These are phyloP conservation scores for Furcifer pardalis DNA, from an alignment of 2,797 vertebrate genomes.

Conservation along the genomic window DNA sequence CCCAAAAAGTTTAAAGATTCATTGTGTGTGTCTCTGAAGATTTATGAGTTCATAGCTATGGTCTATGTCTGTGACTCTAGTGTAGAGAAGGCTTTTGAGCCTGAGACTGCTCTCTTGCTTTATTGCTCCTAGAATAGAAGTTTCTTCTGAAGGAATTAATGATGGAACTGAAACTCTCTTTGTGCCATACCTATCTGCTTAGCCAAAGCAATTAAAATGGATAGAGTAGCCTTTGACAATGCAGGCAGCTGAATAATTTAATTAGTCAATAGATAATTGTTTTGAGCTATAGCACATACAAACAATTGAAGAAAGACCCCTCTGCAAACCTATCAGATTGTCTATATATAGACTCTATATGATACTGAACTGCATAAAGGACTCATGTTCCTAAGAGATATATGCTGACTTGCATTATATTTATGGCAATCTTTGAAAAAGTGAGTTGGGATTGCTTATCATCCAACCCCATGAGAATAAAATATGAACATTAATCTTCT, in stretches of 20 bases:
- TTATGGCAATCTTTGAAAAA: neutral
- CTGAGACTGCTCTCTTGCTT: conserved; percentile 42
- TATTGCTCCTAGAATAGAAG: conserved; percentile 52
- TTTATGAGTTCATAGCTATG: too few relatives aligned
- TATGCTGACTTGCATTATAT: neutral
- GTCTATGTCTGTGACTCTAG: too few relatives aligned
- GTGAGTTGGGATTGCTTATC: conserved; percentile 23
- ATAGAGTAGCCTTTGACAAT: conserved; percentile 47
- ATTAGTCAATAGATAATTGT: conserved; percentile 45
- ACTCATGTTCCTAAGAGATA: conserved; percentile 22
- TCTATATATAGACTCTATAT: too few relatives aligned
- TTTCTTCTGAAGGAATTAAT: conserved; percentile 68
- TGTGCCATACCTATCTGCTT: conserved; percentile 58
- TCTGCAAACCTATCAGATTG: neutral
- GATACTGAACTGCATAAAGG: conserved; percentile 3
- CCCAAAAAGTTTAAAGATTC: too few relatives aligned
- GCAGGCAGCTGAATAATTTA: conserved; percentile 39
- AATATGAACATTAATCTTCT: accelerated
- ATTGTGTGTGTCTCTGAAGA: too few relatives aligned
- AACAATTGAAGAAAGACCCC: conserved; percentile 42
- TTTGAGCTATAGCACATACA: conserved; percentile 37
- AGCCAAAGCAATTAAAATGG: conserved; percentile 39
- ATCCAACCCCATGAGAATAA: neutral
- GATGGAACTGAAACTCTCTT: conserved; percentile 54
- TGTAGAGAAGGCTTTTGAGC: conserved; percentile 11